These are phyloP conservation scores for Pristionchus exspectatus DNA, from an alignment of 2,888 invertebrate genomes.

Conservation along the genomic window DNA sequence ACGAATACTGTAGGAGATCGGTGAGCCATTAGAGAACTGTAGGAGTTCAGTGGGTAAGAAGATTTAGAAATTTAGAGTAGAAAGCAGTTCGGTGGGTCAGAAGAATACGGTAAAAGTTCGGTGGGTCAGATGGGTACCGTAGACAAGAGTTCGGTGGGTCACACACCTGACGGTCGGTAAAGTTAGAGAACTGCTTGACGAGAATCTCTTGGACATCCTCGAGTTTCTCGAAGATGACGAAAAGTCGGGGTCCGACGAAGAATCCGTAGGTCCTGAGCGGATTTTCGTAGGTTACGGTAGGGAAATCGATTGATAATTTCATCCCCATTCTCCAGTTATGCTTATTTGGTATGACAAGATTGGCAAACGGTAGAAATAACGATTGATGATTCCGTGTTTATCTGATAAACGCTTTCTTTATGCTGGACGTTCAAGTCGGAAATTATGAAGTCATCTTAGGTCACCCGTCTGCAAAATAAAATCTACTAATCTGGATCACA, in stretches of 20 bases:
- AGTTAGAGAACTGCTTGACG: constrained; percentile 53
- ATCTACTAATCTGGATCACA: not conserved
- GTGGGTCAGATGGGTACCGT: not conserved
- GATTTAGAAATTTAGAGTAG: no score
- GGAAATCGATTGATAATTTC: not conserved
- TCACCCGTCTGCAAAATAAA: no score
- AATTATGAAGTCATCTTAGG: no score
- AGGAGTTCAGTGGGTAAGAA: not conserved
- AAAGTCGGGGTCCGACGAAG: constrained; percentile 51
- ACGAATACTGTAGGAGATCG: not conserved
- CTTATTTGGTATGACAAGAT: no score
- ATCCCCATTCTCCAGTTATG: no score
- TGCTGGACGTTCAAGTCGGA: not conserved
- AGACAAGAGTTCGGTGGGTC: not conserved
- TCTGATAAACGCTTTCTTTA: not conserved
- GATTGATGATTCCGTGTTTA: no score
- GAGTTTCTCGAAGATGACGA: constrained; percentile 55
- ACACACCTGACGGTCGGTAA: constrained; percentile 52
- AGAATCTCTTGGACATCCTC: constrained; percentile 54
- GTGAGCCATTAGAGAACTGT: not conserved
- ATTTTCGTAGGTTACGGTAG: not conserved
- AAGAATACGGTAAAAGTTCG: not conserved
- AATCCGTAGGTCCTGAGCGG: constrained; percentile 41
- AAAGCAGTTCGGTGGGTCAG: not conserved
- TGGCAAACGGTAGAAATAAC: no score